Conservation (phyloP, 2,888 invertebrate genomes). For the Zygogramma bicolorata region DNA sequence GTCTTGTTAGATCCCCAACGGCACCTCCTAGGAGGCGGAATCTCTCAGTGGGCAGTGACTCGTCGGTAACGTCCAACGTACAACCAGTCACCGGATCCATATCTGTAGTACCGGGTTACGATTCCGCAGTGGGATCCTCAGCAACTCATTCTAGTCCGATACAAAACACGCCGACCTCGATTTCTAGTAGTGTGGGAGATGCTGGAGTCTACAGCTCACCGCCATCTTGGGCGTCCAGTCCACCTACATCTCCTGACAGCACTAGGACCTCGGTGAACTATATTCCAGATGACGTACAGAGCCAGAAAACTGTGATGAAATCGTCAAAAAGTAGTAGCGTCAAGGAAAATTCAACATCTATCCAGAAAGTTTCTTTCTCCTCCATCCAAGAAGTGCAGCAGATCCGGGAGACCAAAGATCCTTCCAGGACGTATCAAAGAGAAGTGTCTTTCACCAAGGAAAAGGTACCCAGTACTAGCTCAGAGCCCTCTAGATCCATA, state of each 20-base stretch:
- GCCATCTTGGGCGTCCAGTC: constrained; percentile 72
- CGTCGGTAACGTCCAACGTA: constrained; percentile 62
- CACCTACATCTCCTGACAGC: constrained; percentile 72
- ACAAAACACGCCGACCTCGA: constrained; percentile 65
- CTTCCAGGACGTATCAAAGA: constrained; percentile 60
- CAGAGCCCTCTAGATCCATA: constrained; percentile 40
- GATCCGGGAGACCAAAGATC: constrained; percentile 50
- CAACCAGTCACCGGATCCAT: constrained; percentile 66
- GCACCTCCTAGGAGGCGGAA: constrained; percentile 68
- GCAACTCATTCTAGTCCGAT: constrained; percentile 70
- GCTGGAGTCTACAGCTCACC: constrained; percentile 68
- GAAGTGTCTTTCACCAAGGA: constrained; percentile 45
- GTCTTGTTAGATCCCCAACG: constrained; percentile 59
- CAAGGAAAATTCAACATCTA: constrained; percentile 57
- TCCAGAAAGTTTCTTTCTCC: constrained; percentile 75
- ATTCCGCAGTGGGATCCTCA: constrained; percentile 77
- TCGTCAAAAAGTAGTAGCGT: constrained; percentile 39
- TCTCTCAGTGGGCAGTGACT: constrained; percentile 68
- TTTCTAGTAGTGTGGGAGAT: constrained; percentile 63
- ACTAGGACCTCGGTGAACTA: constrained; percentile 69
- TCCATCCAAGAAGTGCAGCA: constrained; percentile 70
- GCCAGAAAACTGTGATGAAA: constrained; percentile 53
- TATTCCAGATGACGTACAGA: constrained; percentile 67
- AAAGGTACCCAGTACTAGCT: constrained; percentile 29
- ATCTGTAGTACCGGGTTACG: constrained; percentile 66